Percentiles rank a stretch among this genome's conserved stretches.
phyloP scores from a whole-genome alignment of 2,797 vertebrate genomes.

The Sebastolobus alascanus region DNA sequence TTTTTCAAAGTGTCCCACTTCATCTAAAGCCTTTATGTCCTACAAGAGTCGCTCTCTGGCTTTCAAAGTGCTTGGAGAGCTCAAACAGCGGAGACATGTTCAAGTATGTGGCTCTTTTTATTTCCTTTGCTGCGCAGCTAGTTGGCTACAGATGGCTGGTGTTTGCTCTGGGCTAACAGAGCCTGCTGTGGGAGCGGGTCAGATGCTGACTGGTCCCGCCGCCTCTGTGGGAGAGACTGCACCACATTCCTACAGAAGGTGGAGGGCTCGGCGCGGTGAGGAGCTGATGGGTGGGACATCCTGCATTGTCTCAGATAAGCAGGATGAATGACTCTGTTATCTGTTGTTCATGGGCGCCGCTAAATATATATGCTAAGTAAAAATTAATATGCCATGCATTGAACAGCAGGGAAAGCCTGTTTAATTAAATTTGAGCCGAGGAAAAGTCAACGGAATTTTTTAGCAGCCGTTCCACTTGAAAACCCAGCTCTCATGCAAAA shows the following conservation, averaged over 20 bases:
- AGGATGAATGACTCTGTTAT: constrained; percentile 39
- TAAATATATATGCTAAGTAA: constrained; percentile 40
- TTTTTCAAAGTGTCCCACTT: constrained; percentile 48
- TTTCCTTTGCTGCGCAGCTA: constrained; percentile 65
- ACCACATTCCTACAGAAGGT: constrained; percentile 78
- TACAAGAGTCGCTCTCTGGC: constrained; percentile 49
- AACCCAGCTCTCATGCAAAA: constrained; percentile 66
- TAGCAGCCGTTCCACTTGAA: constrained; percentile 40
- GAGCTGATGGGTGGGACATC: constrained; percentile 52
- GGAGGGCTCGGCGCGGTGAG: constrained; percentile 53
- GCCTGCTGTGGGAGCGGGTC: constrained; percentile 72
- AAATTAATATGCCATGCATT: constrained; percentile 55
- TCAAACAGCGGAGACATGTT: constrained; percentile 72
- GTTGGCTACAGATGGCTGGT: constrained; percentile 74
- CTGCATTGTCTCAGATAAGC: constrained; percentile 52
- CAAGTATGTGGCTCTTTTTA: constrained; percentile 69
- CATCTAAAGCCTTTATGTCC: constrained; percentile 29
- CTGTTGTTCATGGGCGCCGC: constrained; percentile 5
- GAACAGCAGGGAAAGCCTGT: constrained; percentile 40
- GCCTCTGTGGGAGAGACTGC: constrained; percentile 66
- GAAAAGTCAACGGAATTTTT: constrained; percentile 43
- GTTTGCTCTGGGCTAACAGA: constrained; percentile 81
- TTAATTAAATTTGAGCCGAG: constrained; percentile 39
- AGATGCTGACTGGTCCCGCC: constrained; percentile 66
- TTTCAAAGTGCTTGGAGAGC: constrained; percentile 60